phyloP scores from a whole-genome alignment of 2,113 vertebrate species.

The Noturus placidus region DNA sequence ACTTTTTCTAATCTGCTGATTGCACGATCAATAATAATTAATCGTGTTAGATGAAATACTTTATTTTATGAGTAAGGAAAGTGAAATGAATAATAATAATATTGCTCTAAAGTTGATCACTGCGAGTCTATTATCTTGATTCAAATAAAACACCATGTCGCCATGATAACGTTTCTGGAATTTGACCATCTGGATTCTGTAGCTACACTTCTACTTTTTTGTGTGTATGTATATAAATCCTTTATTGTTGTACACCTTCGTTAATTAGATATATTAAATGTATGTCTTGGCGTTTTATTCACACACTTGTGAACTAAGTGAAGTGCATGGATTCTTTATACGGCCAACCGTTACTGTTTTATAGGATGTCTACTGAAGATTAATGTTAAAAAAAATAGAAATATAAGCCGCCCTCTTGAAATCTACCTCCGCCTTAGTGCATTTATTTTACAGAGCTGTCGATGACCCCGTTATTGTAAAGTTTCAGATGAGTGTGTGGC shows the following conservation, averaged over 20 bases:
- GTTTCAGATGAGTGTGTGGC: conserved; percentile 69
- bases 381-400: conserved; percentile 20
- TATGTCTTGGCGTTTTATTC: background rate
- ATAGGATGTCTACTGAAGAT: conserved; percentile 1
- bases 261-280: background rate
- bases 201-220: background rate
- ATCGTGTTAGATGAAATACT: background rate
- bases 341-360: background rate
- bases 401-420: conserved; percentile 4
- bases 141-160: background rate
- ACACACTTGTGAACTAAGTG: background rate
- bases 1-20: background rate
- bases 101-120: background rate
- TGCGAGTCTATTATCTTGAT: background rate
- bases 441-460: conserved; percentile 54
- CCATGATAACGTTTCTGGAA: background rate
- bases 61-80: background rate
- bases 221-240: background rate
- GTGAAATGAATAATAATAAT: background rate
- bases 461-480: conserved; percentile 66
- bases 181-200: background rate
- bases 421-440: background rate
- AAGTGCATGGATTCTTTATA: conserved; percentile 1
- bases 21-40: background rate
- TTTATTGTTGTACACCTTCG: background rate